Conservation (phyloP, 2,797 vertebrate genomes). For the Sciurus vulgaris region DNA sequence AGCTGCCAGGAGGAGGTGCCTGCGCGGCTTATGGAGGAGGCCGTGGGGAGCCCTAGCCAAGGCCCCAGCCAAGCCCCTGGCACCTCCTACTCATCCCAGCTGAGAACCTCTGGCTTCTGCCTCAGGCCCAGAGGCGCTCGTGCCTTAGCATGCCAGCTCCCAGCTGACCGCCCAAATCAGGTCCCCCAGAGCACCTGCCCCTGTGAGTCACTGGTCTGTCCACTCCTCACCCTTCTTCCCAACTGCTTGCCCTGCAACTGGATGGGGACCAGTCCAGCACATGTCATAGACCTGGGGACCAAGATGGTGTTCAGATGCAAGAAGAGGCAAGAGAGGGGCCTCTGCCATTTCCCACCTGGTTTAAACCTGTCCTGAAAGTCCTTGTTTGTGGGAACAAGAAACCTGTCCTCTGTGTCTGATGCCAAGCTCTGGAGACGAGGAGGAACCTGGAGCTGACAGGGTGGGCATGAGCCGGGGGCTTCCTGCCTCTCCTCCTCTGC, state of each 20-base stretch:
- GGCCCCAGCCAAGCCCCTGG: background rate
- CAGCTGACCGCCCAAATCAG: background rate
- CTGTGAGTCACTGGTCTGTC: conserved; percentile 35
- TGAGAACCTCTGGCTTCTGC: background rate
- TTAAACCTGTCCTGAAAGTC: background rate
- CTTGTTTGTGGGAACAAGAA: background rate
- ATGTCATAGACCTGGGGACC: background rate
- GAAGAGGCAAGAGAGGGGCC: background rate
- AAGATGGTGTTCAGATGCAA: background rate
- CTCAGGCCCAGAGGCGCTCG: background rate
- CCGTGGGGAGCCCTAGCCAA: background rate
- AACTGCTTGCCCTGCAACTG: background rate
- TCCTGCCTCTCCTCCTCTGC: background rate
- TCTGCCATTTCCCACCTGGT: background rate
- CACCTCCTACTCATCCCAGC: background rate
- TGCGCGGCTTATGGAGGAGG: background rate
- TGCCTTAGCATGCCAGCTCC: background rate
- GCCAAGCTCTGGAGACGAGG: background rate
- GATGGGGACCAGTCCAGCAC: background rate
- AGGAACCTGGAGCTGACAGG: rapidly evolving
- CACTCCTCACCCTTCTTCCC: rapidly evolving
- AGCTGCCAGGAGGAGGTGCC: background rate
- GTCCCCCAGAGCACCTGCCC: background rate
- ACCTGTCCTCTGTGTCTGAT: background rate
- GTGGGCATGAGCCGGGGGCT: rapidly evolving